Evolutionary conservation across 2,888 invertebrate species (phyloP).

Genomic region (Drosophila greeni): DNA sequence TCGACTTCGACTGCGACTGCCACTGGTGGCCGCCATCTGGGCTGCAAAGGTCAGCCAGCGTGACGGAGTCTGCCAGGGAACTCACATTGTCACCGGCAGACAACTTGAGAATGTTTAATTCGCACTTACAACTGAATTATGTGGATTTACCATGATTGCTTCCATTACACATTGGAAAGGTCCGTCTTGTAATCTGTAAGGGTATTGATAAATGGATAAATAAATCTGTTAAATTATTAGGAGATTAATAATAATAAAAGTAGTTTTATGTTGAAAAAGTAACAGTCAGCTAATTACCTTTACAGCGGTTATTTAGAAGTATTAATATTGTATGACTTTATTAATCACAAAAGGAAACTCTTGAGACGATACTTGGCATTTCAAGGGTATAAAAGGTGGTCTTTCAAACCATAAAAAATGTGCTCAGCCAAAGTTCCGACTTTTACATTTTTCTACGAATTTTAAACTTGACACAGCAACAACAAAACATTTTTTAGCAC

Average conservation of each 20-base stretch:
- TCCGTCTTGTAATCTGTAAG: background rate
- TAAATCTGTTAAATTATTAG: background rate
- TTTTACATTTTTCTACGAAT: background rate
- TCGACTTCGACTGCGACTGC: background rate
- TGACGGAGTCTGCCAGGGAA: conserved; percentile 19
- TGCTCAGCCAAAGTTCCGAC: background rate
- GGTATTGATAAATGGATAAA: background rate
- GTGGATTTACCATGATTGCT: conserved; percentile 21
- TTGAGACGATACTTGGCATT: conserved; percentile 2
- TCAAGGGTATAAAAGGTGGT: background rate
- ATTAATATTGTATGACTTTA: background rate
- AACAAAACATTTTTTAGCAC: conserved; percentile 7
- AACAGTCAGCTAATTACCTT: background rate
- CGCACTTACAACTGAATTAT: conserved; percentile 25
- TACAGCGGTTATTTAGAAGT: background rate
- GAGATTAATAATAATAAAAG: background rate
- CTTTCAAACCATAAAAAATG: background rate
- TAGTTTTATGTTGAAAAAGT: background rate
- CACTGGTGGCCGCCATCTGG: conserved; percentile 2
- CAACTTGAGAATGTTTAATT: conserved; percentile 27
- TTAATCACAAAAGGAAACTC: background rate
- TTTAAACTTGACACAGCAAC: background rate
- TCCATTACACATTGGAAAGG: conserved; percentile 10
- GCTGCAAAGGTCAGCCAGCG: conserved; percentile 26
- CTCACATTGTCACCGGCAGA: conserved; percentile 17